Conservation (phyloP, 1,140 invertebrate genomes). For the Cylas formicarius region DNA sequence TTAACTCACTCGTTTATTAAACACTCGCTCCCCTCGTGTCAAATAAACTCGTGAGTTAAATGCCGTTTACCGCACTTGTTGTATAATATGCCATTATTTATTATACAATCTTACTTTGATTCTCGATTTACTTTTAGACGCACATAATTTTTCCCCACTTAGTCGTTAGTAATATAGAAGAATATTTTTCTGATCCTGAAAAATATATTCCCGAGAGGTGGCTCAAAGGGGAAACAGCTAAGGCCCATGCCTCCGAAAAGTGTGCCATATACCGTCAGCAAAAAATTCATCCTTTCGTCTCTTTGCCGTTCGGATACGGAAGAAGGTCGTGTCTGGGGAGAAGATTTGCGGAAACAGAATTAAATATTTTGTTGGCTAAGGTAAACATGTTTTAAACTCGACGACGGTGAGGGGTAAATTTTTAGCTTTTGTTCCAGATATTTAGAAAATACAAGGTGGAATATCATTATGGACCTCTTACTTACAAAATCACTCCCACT, state of each 20-base stretch:
- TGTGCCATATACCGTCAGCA: constrained; percentile 30
- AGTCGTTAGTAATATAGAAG: constrained; percentile 67
- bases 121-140: constrained; percentile 48
- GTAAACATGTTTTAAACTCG: constrained; percentile 36
- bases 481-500: constrained; percentile 63
- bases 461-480: constrained; percentile 55
- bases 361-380: constrained; percentile 63
- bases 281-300: constrained; percentile 63
- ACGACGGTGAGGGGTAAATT: background rate
- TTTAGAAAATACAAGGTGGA: constrained; percentile 59
- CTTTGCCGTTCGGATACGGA: constrained; percentile 76
- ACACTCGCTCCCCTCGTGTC: too few species aligned
- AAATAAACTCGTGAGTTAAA: too few species aligned
- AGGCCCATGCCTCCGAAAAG: constrained; percentile 1
- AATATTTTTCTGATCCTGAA: constrained; percentile 60
- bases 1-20: too few species aligned
- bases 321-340: constrained; percentile 73
- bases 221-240: constrained; percentile 45
- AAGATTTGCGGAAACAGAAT: constrained; percentile 72
- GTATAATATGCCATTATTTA: background rate
- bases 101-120: background rate
- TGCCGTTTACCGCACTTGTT: too few species aligned
- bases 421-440: constrained; percentile 44
- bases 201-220: constrained; percentile 72
- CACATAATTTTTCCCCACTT: constrained; percentile 76